These are phyloP conservation scores for Zele albiditarsus DNA, from an alignment of 2,888 invertebrate species.

Conservation along the genomic window DNA sequence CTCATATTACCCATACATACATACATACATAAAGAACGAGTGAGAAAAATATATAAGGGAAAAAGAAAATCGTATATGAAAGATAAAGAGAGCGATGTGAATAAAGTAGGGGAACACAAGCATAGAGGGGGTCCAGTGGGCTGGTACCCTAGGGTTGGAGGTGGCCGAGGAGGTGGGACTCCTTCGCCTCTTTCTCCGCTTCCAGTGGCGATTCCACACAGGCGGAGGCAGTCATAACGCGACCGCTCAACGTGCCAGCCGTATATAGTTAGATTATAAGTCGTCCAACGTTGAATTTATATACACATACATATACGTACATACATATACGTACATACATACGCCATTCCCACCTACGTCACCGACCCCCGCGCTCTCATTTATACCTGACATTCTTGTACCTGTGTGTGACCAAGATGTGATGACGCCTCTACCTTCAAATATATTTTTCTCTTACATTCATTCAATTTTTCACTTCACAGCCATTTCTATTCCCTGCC, in stretches of 20 bases:
- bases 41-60: conserved; percentile 18
- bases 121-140: conserved; percentile 70
- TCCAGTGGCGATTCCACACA: conserved; percentile 27
- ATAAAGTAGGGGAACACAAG: conserved; percentile 31
- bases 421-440: conserved; percentile 16
- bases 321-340: background rate
- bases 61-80: conserved; percentile 18
- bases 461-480: conserved; percentile 35
- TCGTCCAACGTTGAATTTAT: conserved; percentile 25
- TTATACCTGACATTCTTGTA: conserved; percentile 31
- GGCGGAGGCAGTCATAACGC: conserved; percentile 70
- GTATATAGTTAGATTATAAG: conserved; percentile 30
- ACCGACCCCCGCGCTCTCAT: conserved; percentile 11
- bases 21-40: background rate
- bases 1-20: background rate
- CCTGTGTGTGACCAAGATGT: conserved; percentile 4
- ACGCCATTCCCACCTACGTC: conserved; percentile 36
- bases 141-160: conserved; percentile 71
- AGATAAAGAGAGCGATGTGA: conserved; percentile 24
- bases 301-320: conserved; percentile 36
- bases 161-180: conserved; percentile 72
- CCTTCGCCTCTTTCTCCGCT: conserved; percentile 60
- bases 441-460: conserved; percentile 24
- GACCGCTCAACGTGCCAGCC: conserved; percentile 67
- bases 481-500: conserved; percentile 3